A percentile compares a stretch with the other conserved stretches of the same genome.
Evolutionary conservation across 2,888 invertebrate genomes (phyloP).

Genomic region (Lissocephala sabroskyi): DNA sequence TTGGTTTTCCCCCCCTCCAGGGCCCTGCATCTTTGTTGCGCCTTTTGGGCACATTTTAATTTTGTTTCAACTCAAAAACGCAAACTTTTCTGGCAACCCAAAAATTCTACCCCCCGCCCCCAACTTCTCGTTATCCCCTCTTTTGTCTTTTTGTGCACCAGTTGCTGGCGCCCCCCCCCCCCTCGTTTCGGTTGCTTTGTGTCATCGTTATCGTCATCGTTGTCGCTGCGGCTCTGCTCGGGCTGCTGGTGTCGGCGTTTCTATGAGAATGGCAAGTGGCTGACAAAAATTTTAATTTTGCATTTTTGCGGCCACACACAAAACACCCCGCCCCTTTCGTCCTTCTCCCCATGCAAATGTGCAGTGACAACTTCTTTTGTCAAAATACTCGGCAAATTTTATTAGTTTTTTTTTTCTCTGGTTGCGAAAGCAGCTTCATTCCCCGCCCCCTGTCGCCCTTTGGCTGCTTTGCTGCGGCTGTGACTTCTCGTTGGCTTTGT

Average conservation of each 20-base stretch:
- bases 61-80: constrained; percentile 49
- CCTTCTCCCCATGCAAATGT: background rate
- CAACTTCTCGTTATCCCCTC: too few relatives aligned
- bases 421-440: constrained; percentile 24
- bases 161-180: background rate
- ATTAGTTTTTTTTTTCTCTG: constrained; percentile 52
- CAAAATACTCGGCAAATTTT: constrained; percentile 39
- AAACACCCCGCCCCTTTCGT: background rate
- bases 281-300: constrained; percentile 49
- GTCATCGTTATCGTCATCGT: background rate
- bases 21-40: constrained; percentile 18
- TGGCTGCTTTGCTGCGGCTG: too few relatives aligned
- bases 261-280: constrained; percentile 11
- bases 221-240: constrained; percentile 1
- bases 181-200: constrained; percentile 28
- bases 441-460: constrained; percentile 2
- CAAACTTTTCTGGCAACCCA: constrained; percentile 49
- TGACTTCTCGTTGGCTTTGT: too few relatives aligned
- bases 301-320: constrained; percentile 31
- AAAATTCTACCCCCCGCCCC: too few relatives aligned
- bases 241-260: too few relatives aligned
- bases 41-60: constrained; percentile 62
- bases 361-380: constrained; percentile 56
- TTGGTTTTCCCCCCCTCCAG: constrained; percentile 20
- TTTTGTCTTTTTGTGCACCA: too few relatives aligned